Evolutionary conservation across 2,113 vertebrate species (phyloP), one percentile per base, ranked within the genome.

Genomic region (Galeopterus variegatus): DNA sequence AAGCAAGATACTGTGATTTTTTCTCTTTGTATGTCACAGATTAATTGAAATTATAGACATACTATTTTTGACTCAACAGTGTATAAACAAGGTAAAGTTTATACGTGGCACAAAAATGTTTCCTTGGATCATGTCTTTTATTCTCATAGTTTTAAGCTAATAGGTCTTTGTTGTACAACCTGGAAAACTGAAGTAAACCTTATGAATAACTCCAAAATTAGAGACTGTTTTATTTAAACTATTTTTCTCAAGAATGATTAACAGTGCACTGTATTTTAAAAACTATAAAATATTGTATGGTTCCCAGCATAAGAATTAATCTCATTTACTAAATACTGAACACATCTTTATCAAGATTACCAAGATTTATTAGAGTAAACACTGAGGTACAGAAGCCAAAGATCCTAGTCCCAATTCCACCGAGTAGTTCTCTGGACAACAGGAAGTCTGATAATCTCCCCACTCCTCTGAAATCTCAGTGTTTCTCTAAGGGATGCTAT

Each of bases 111-210:
- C 86, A 97, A 97, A 98, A 96, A 83, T 23, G 85, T 1, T 3
- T 90, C 97, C 33, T 96, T 97, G 79, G 96, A 75, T 95, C 82
- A 95, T 90, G 73, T 82, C 8, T 83, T 76, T 73, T 75, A 52
- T 48, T 97, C 96, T 86, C 79, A 85, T 97, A 54, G 98, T 98
- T 98, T 97, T 97, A 97, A 98, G 96, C 97, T 98, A 98, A 98
- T 93, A 64, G 41, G 82, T 95, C 83, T 98, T 94, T 98, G 92
- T 96, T 98, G 93, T 65, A 97, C 90, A 98, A 97, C 94, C 64
- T 92, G 48, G 82, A 93, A 98, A 98, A 96, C 56, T 86, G 97
- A 98, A 98, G 96, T 94, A 96, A 96, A 95, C 97, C 96, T 94
- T 97, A 84, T 95, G 97, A 98, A 98, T 97, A 97, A 88, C 11